These are phyloP conservation scores for Bilobella aurantiaca DNA, from an alignment of 1,140 invertebrate species.

Conservation along the genomic window DNA sequence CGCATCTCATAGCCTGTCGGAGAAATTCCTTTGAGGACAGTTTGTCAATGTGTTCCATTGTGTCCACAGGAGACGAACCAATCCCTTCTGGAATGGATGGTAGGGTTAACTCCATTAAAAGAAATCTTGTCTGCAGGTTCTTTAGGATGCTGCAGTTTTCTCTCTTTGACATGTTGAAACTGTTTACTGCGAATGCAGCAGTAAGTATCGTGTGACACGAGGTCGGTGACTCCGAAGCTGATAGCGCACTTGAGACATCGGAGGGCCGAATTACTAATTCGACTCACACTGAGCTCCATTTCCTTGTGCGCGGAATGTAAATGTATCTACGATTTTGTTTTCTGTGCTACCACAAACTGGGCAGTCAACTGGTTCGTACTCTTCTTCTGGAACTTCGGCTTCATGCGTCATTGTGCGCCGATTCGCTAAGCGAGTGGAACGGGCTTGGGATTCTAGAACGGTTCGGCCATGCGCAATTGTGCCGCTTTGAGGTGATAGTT, in stretches of 20 bases:
- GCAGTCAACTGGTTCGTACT: constrained; percentile 17
- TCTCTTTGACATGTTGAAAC: constrained; percentile 12
- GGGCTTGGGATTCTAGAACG: constrained; percentile 1
- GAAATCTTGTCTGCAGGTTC: neutral
- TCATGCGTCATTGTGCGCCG: neutral
- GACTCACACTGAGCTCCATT: constrained; percentile 17
- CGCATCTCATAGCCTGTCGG: constrained; percentile 12
- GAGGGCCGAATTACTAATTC: constrained; percentile 14
- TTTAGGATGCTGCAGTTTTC: neutral
- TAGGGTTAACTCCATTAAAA: constrained; percentile 2
- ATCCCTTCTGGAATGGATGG: constrained; percentile 19
- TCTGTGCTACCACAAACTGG: constrained; percentile 22
- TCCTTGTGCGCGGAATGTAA: constrained; percentile 18
- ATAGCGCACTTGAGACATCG: constrained; percentile 24
- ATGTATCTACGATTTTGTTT: constrained; percentile 22
- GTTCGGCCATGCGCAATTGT: neutral
- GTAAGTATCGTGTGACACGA: constrained; percentile 19
- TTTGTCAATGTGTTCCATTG: constrained; percentile 16
- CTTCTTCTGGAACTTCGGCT: constrained; percentile 5
- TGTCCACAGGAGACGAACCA: constrained; percentile 27
- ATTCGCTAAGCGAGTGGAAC: constrained; percentile 1
- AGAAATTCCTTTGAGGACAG: constrained; percentile 11
- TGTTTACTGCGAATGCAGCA: neutral
- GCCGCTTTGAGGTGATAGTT: neutral
- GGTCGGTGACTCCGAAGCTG: constrained; percentile 26